phyloP scores from a whole-genome alignment of 2,888 invertebrate species.

The Conops quadrifasciatus region DNA sequence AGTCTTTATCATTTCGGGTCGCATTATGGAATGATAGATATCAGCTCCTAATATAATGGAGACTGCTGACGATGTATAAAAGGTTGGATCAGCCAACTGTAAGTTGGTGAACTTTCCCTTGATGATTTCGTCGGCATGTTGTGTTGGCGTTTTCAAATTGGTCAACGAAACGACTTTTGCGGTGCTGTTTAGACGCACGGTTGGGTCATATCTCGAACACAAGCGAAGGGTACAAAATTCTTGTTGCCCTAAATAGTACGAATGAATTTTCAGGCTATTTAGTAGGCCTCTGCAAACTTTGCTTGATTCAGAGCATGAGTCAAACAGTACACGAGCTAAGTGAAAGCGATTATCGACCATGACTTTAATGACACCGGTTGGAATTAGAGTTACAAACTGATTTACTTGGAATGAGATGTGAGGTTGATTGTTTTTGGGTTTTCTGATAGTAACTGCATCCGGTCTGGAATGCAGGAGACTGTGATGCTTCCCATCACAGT shows the following conservation, averaged over 20 bases:
- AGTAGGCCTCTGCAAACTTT: background rate
- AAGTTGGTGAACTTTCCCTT: constrained; percentile 8
- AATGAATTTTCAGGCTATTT: background rate
- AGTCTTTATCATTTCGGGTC: background rate
- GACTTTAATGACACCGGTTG: background rate
- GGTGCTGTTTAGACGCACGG: background rate
- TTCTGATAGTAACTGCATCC: background rate
- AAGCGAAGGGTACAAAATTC: background rate
- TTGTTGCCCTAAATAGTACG: background rate
- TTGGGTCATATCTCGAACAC: background rate
- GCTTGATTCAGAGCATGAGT: background rate
- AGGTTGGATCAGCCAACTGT: constrained; percentile 14
- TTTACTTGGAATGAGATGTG: background rate
- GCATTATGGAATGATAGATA: background rate
- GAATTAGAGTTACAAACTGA: background rate
- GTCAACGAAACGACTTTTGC: background rate
- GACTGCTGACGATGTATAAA: constrained; percentile 5
- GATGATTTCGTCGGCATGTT: background rate
- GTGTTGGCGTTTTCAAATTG: constrained; percentile 1
- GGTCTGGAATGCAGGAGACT: background rate
- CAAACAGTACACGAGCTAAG: background rate
- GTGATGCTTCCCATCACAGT: background rate
- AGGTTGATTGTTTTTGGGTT: background rate
- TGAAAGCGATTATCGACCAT: background rate
- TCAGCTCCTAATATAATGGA: constrained; percentile 9